These are phyloP conservation scores for Pelosia muscerda DNA, from an alignment of 2,888 invertebrate genomes.

Conservation along the genomic window DNA sequence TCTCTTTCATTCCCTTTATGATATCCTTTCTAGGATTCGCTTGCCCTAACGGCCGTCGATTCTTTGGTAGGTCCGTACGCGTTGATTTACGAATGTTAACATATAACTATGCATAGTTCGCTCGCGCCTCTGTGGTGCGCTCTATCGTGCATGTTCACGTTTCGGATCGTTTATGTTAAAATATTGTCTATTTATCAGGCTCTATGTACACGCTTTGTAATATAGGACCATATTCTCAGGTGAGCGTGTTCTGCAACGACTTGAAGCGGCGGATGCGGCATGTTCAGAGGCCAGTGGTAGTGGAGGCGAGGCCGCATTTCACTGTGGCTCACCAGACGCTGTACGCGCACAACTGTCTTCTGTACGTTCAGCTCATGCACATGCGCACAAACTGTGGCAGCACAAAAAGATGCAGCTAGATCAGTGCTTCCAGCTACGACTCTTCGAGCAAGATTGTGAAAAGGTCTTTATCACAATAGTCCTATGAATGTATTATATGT, in stretches of 20 bases:
- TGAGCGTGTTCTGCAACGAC: constrained; percentile 89
- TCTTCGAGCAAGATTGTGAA: constrained; percentile 99
- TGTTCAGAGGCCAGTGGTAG: constrained; percentile 89
- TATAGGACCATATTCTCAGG: constrained; percentile 75
- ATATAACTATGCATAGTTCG: too few relatives aligned
- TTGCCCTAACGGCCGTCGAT: too few relatives aligned
- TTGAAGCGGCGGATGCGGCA: constrained; percentile 83
- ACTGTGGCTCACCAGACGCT: constrained; percentile 89
- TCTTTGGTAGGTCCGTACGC: too few relatives aligned
- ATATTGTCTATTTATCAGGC: not conserved
- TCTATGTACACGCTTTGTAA: not conserved
- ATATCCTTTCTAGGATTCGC: too few relatives aligned
- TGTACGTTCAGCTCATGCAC: constrained; percentile 95
- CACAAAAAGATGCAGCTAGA: constrained; percentile 97
- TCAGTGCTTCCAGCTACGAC: constrained; percentile 97
- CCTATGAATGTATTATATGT: not conserved
- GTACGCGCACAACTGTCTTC: constrained; percentile 94
- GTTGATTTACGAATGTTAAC: too few relatives aligned
- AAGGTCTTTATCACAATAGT: constrained; percentile 87
- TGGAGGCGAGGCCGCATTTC: constrained; percentile 90
- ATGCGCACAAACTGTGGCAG: constrained; percentile 97
- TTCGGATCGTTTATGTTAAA: too few relatives aligned
- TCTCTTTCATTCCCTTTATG: too few relatives aligned
- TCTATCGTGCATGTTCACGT: too few relatives aligned
- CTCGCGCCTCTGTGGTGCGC: too few relatives aligned